Evolutionary conservation across 2,888 invertebrate genomes (phyloP), one percentile per base, ranked within the genome.

Genomic region (Phengaris alcon): DNA sequence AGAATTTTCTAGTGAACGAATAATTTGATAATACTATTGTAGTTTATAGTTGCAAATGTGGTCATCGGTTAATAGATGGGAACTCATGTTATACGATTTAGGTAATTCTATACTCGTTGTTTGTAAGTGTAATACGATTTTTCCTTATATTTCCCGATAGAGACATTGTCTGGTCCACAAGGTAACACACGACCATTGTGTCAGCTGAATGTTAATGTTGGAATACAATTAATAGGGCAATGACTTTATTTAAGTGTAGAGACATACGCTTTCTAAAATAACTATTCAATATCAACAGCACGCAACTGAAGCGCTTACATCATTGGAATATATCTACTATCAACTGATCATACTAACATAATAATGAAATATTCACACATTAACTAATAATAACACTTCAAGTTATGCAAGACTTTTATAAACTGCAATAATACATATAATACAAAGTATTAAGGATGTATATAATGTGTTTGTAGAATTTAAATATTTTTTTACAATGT

Each of bases 211-310:
- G 76, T 77, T 72, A 77, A 76, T 75, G 77, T 78, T 76, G 72
- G 75, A 76, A 74, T 76, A 73, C 77, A 78, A 74, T 79, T 72
- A 75, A 80, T 80, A 82, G 90, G 87, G 91, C 90, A 82, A 84
- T 86, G 92, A 91, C 93, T 86, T 82, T 77, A 80, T 77, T 79
- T 82, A 83, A 84, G 84, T 83, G 82, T 84, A 86, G 85, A 86
- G 85, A 84, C 83, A 84, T 78, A 78, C 86, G 89, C 93, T 93
- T 93, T 93, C 93, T 93, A 93, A 91, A 93, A 87, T 89, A 88
- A 85, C 87, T 88, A 90, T 89, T 88, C 85, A 88, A 85, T 88
- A 90, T 90, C 91, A 90, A 89, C 88, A 88, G 87, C 88, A 88
- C 87, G 91, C 88, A 87, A 90, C 84, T 83, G 83, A 83, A 79